Conservation (phyloP, 2,797 vertebrate genomes). For the Oryzias dopingdopingensis region DNA sequence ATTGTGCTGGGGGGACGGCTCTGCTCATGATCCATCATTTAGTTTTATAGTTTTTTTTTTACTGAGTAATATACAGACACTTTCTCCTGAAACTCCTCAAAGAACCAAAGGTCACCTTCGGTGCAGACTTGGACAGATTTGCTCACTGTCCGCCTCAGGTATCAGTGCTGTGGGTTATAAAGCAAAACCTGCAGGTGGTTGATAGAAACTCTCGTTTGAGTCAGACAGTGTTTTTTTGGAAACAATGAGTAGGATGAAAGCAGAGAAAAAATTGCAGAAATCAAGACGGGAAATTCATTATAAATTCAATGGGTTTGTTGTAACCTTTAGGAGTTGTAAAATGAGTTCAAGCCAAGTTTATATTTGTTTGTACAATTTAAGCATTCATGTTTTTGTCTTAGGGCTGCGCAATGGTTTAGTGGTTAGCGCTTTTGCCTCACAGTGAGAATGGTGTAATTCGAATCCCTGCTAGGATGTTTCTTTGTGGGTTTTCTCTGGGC, state of each 20-base stretch:
- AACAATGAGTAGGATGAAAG: background rate
- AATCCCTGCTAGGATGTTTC: background rate
- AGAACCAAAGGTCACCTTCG: background rate
- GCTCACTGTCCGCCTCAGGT: background rate
- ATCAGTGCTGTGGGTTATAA: background rate
- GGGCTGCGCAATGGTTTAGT: background rate
- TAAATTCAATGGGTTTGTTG: too few species aligned
- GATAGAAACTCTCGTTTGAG: constrained; percentile 5
- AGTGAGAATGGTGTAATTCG: background rate
- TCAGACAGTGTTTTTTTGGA: background rate
- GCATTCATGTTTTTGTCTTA: background rate
- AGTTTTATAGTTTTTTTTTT: constrained; percentile 5
- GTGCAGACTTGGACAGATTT: background rate
- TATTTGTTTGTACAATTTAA: too few species aligned
- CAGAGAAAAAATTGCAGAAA: background rate
- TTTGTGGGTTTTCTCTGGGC: background rate
- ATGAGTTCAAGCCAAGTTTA: too few species aligned
- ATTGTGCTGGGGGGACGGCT: constrained; percentile 7
- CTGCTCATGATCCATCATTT: constrained; percentile 26
- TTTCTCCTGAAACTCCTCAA: too few species aligned
- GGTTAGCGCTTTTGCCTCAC: background rate
- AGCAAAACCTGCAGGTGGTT: constrained; percentile 9
- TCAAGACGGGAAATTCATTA: background rate
- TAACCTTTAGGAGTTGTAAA: too few species aligned
- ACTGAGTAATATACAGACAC: too few species aligned